A percentile compares a stretch with the other conserved stretches of the same genome.
phyloP scores from a whole-genome alignment of 2,888 invertebrate genomes.

The Diogma glabrata region DNA sequence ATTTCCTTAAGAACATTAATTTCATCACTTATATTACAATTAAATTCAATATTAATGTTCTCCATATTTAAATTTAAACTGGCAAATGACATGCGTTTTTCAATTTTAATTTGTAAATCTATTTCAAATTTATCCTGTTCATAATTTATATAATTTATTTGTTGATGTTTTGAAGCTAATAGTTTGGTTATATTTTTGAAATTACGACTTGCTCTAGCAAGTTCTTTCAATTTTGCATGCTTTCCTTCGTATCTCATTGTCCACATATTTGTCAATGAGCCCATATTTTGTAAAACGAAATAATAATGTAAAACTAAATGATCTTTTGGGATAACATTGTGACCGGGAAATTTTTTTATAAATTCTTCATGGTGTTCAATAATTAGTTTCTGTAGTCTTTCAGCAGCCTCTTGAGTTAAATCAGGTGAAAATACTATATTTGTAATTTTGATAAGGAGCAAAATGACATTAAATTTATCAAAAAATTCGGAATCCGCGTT shows the following conservation, averaged over 20 bases:
- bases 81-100: neutral
- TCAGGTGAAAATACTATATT: neutral
- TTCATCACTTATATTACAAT: neutral
- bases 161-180: neutral
- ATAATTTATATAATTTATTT: neutral
- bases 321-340: neutral
- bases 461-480: neutral
- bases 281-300: neutral
- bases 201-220: neutral
- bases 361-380: neutral
- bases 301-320: neutral
- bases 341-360: neutral
- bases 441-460: neutral
- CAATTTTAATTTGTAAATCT: neutral
- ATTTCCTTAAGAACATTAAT: neutral
- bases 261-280: neutral
- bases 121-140: neutral
- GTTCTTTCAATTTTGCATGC: slow-evolving; percentile 2
- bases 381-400: neutral
- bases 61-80: neutral
- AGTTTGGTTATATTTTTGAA: neutral
- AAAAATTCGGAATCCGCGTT: neutral
- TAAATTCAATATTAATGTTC: neutral
- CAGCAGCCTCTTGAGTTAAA: neutral
- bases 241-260: neutral